Evolutionary conservation across 2,888 invertebrate genomes (phyloP), one percentile per base, ranked within the genome.

Genomic region (Phragmatobia fuliginosa): DNA sequence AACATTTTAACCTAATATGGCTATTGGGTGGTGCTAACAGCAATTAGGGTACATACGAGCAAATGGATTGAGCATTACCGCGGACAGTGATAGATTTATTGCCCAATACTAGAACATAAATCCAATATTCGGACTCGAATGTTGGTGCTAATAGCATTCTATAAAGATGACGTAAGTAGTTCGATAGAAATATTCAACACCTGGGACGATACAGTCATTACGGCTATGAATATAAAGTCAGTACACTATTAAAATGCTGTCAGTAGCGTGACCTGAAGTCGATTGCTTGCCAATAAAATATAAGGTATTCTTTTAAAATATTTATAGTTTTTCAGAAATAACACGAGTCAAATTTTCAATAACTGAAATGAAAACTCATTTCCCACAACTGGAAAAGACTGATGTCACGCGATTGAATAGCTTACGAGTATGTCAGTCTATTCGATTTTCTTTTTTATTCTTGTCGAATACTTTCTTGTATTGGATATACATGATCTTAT

Each of bases 61-160:
- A 93, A 95, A 94, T 94, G 95, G 94, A 93, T 93, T 91, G 92
- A 92, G 92, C 94, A 94, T 94, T 94, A 94, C 91, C 85, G 88
- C 88, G 87, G 93, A 92, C 93, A 90, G 90, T 86, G 92, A 94
- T 94, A 93, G 94, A 95, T 95, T 94, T 94, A 94, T 93, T 89
- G 88, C 88, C 81, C 87, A 82, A 81, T 82, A 80, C 81, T 81
- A 74, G 76, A 84, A 88, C 82, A 85, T 83, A 84, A 85, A 85
- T 80, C 45, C 32, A 59, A 77, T 74, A 74, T 72, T 72, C 58
- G 62, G n/a, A 32, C 62, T 59, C 33, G 32, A 66, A 70, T 16
- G 16, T 71, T 70, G 56, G 63, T 56, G 62, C 36, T 28, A 59
- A 58, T 38, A 60, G 62, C 36, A 25, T 78, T 25, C 81, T 81